A percentile compares a stretch with the other conserved stretches of the same genome.
phyloP scores from a whole-genome alignment of 2,888 invertebrate genomes.

The Notodonta dromedarius region DNA sequence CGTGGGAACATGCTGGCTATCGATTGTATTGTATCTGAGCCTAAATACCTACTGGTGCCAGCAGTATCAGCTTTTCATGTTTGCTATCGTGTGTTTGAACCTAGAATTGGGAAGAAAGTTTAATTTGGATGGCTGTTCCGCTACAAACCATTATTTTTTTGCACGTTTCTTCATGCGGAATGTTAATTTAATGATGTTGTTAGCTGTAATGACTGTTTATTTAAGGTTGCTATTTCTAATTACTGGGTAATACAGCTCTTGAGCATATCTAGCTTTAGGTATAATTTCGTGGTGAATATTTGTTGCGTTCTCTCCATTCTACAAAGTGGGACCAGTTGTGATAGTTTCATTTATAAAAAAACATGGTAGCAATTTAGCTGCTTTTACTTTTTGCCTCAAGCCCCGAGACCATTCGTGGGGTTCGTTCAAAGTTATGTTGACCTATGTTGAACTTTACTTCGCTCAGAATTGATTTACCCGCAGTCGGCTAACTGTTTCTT shows the following conservation, averaged over 20 bases:
- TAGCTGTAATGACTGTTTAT: too few relatives aligned
- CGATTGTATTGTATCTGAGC: constrained; percentile 48
- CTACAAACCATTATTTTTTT: neutral
- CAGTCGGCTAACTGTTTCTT: constrained; percentile 7
- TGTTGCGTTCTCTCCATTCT: too few relatives aligned
- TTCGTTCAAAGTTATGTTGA: neutral
- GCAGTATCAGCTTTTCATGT: constrained; percentile 23
- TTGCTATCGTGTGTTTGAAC: constrained; percentile 22
- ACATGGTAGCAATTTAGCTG: too few relatives aligned
- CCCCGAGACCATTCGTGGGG: neutral
- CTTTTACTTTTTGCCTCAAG: too few relatives aligned
- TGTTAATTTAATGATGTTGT: too few relatives aligned
- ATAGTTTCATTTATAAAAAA: too few relatives aligned
- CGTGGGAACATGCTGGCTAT: constrained; percentile 60
- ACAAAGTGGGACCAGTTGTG: too few relatives aligned
- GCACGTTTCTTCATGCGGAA: too few relatives aligned
- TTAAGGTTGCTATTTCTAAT: too few relatives aligned
- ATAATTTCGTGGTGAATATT: too few relatives aligned
- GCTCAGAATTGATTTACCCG: neutral
- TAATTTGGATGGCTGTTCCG: constrained; percentile 6
- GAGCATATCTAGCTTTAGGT: too few relatives aligned
- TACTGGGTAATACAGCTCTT: neutral
- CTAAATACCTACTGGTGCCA: constrained; percentile 22
- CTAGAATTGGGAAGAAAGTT: constrained; percentile 25
- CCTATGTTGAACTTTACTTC: neutral